Conservation (phyloP, 1,140 invertebrate genomes). For the Drosophila nebulosa region DNA sequence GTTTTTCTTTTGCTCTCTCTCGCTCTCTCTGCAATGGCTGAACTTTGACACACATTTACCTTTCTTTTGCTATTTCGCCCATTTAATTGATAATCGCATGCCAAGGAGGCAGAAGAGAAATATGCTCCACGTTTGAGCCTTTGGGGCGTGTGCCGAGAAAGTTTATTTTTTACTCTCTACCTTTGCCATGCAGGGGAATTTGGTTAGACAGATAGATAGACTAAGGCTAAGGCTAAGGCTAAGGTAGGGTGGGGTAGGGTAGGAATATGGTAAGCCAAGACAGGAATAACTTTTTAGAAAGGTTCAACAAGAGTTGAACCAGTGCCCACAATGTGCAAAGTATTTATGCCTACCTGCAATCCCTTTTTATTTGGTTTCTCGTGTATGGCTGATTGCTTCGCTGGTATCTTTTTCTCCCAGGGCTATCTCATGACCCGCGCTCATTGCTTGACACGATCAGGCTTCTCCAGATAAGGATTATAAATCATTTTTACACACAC, state of each 20-base stretch:
- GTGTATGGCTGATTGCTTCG: neutral
- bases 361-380: slow-evolving; percentile 3
- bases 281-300: slow-evolving; percentile 25
- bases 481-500: slow-evolving; percentile 68
- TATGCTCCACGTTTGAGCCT: slow-evolving; percentile 67
- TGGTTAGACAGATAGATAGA: neutral
- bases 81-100: slow-evolving; percentile 70
- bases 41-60: slow-evolving; percentile 76
- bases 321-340: slow-evolving; percentile 19
- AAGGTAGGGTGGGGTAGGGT: neutral
- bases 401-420: slow-evolving; percentile 8
- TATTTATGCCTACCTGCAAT: slow-evolving; percentile 29
- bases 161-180: slow-evolving; percentile 43
- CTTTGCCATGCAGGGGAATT: neutral
- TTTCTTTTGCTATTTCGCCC: slow-evolving; percentile 28
- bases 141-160: slow-evolving; percentile 63
- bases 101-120: slow-evolving; percentile 44
- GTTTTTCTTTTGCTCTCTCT: slow-evolving; percentile 34
- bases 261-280: neutral
- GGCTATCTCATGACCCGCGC: slow-evolving; percentile 46
- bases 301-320: too few relatives aligned
- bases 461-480: slow-evolving; percentile 66
- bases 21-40: slow-evolving; percentile 43
- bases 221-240: too few relatives aligned
- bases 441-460: slow-evolving; percentile 58